Conservation (phyloP, 2,888 invertebrate genomes). For the Drosophila affinis region DNA sequence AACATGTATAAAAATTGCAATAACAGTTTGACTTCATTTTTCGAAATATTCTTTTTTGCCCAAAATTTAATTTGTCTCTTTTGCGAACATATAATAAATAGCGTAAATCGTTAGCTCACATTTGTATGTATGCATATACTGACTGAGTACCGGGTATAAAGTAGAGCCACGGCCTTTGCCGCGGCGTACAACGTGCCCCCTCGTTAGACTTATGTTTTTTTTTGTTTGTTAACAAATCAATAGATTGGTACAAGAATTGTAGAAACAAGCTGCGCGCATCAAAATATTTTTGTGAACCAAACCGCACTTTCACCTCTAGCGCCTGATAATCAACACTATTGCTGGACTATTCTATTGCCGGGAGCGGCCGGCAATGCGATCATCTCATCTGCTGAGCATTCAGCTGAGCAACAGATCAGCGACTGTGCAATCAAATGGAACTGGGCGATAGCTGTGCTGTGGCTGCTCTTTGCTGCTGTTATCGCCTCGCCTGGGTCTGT, state of each 20-base stretch:
- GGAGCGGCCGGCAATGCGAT: too few relatives aligned
- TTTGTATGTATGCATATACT: too few relatives aligned
- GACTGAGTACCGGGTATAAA: too few relatives aligned
- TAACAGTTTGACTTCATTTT: too few relatives aligned
- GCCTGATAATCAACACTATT: conserved; percentile 18
- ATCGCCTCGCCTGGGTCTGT: conserved; percentile 31
- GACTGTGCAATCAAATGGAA: conserved; percentile 33
- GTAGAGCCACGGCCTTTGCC: too few relatives aligned
- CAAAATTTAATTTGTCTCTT: too few relatives aligned
- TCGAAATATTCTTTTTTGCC: too few relatives aligned
- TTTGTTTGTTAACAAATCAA: neutral
- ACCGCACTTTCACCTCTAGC: conserved; percentile 30
- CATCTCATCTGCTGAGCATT: neutral
- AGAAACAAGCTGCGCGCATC: neutral
- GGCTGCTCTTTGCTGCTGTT: conserved; percentile 9
- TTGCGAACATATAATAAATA: too few relatives aligned
- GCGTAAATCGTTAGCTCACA: too few relatives aligned
- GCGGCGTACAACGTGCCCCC: too few relatives aligned
- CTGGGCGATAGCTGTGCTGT: neutral
- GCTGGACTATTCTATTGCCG: neutral
- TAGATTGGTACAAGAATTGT: neutral
- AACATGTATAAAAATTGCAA: too few relatives aligned
- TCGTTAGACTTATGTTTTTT: neutral
- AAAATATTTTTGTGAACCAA: neutral
- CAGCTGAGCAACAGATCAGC: conserved; percentile 12